phyloP scores from a whole-genome alignment of 2,797 vertebrate species.

The Glossophaga mutica region DNA sequence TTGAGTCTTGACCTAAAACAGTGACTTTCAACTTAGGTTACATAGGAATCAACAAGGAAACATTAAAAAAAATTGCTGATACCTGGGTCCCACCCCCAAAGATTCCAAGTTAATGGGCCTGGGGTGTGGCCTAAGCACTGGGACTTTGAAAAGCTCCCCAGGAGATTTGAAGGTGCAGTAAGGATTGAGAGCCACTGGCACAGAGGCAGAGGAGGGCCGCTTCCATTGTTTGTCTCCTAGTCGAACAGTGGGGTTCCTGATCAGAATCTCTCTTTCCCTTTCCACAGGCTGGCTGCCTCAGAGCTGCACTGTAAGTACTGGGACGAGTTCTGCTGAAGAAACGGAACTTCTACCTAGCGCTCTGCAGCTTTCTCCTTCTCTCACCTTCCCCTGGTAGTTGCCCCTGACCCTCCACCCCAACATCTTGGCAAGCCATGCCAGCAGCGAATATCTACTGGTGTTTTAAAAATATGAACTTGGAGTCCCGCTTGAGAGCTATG shows the following conservation, averaged over 20 bases:
- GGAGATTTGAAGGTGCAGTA: background rate
- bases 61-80: background rate
- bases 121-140: constrained; percentile 48
- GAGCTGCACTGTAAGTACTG: constrained; percentile 13
- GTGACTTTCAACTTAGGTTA: background rate
- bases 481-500: background rate
- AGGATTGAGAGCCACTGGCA: background rate
- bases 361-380: background rate
- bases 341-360: background rate
- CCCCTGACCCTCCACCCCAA: no score
- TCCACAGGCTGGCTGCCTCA: background rate
- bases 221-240: background rate
- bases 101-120: background rate
- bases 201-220: background rate
- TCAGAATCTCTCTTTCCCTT: background rate
- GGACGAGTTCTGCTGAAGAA: background rate
- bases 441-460: background rate
- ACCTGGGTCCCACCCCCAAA: background rate
- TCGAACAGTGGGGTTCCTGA: background rate
- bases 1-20: background rate
- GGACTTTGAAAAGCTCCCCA: constrained; percentile 4
- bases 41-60: background rate
- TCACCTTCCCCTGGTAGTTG: rapidly evolving
- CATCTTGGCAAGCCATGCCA: background rate
- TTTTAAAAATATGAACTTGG: background rate